Evolutionary conservation across 2,888 invertebrate species (phyloP).

Genomic region (Apotomis turbidana): DNA sequence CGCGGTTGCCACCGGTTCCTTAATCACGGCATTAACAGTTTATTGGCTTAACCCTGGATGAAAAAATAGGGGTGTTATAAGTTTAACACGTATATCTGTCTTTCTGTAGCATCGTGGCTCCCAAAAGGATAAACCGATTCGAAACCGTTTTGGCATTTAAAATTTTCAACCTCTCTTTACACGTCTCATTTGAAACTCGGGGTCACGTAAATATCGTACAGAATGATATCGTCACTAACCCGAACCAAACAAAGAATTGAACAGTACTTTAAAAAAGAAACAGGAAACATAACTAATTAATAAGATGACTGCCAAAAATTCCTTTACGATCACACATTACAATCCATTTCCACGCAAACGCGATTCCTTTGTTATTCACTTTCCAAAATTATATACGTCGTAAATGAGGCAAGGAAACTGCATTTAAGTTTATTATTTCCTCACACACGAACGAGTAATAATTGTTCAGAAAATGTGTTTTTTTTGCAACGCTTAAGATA

Average conservation of each 20-base stretch:
- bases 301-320: constrained; percentile 11
- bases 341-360: constrained; percentile 1
- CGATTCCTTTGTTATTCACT: constrained; percentile 28
- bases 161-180: too few species aligned
- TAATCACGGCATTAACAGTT: too few species aligned
- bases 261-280: not conserved
- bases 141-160: too few species aligned
- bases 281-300: constrained; percentile 10
- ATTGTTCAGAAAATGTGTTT: not conserved
- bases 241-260: not conserved
- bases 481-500: not conserved
- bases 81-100: too few species aligned
- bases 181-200: too few species aligned
- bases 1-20: too few species aligned
- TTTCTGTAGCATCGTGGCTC: too few species aligned
- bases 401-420: constrained; percentile 34
- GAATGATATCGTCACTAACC: too few species aligned
- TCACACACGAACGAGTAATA: not conserved
- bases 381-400: constrained; percentile 17
- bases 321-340: not conserved
- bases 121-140: too few species aligned
- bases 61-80: too few species aligned
- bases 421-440: constrained; percentile 42
- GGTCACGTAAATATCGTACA: too few species aligned
- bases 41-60: too few species aligned